Base-by-base conservation (phyloP, 2,888 invertebrate genomes). In the Harpagoxenus sublaevis region DNA sequence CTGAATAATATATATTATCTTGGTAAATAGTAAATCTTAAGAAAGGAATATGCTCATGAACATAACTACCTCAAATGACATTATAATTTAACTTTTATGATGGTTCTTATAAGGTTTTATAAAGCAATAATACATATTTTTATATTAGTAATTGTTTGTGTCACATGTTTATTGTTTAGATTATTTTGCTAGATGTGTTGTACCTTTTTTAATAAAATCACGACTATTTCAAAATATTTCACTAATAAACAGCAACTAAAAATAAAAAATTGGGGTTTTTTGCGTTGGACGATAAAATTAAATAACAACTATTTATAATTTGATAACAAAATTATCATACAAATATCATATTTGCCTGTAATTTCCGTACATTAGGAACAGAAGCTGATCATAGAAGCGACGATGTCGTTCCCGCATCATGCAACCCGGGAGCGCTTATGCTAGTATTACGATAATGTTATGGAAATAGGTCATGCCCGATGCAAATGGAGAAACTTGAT, bases 401-500 rank as follows among this genome's bases (percentile, higher is more conserved):
- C 65, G 82, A 83, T 48, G 57, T 81, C 35, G 62, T 57, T 55
- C 48, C 68, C 42, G 65, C 51, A 74, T 48, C 60, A 68, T 78
- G 65, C 81, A 63, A 81, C 63, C 57, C 35, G 42, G 73, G 55
- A 86, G 83, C 77, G 84, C 87, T 87, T 87, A 86, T 68, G 84
- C 70, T 23, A 51, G 74, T 81, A 62, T 81, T 57, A 79, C 74
- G 84, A 84, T 87, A 83, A 88, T 89, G 73, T 89, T 90, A 90
- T 90, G 89, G 88, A 90, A 90, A 89, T 88, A 90, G 90, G 90
- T 91, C 88, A 91, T 91, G 87, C 85, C 39, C 87, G 90, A 93
- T 93, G 92, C 91, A 93, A 92, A 93, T 92, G 90, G 87, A 89
- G 92, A 90, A 92, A 93, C 90, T 91, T 89, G 85, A 91, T 88